These are phyloP conservation scores for Dioctria rufipes DNA, from an alignment of 2,888 invertebrate species.

Conservation along the genomic window DNA sequence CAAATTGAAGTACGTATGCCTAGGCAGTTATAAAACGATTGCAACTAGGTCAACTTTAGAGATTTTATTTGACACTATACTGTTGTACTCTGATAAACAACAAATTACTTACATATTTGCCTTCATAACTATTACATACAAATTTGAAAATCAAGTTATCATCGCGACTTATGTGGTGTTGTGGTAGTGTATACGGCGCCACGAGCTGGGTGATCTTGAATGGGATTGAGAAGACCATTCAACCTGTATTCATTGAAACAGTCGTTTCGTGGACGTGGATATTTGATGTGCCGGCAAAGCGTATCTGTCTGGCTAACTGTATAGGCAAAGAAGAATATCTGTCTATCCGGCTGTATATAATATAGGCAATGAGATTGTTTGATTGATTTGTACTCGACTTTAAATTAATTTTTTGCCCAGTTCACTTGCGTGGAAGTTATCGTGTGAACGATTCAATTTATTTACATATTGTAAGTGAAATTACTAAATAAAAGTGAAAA, in stretches of 20 bases:
- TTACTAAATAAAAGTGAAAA: neutral
- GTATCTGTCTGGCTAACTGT: neutral
- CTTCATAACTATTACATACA: no score
- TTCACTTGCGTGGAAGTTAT: neutral
- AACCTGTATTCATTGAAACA: constrained; percentile 15
- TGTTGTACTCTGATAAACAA: neutral
- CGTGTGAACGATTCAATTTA: no score
- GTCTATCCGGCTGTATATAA: no score
- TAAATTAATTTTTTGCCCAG: neutral
- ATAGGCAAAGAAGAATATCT: neutral
- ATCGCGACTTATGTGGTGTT: neutral
- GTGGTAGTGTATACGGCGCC: neutral
- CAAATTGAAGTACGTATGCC: neutral
- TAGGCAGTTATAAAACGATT: neutral
- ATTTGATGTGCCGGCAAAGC: constrained; percentile 6
- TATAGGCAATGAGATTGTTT: no score
- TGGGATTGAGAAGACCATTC: neutral
- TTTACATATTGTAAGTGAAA: neutral
- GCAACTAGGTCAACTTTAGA: constrained; percentile 18
- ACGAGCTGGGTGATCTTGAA: constrained; percentile 5
- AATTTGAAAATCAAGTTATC: constrained; percentile 8
- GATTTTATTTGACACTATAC: constrained; percentile 9
- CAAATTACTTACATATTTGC: neutral
- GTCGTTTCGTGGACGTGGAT: constrained; percentile 30
- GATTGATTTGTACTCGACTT: neutral